Evolutionary conservation across 2,113 vertebrate genomes (phyloP).

Genomic region (Mobula birostris): DNA sequence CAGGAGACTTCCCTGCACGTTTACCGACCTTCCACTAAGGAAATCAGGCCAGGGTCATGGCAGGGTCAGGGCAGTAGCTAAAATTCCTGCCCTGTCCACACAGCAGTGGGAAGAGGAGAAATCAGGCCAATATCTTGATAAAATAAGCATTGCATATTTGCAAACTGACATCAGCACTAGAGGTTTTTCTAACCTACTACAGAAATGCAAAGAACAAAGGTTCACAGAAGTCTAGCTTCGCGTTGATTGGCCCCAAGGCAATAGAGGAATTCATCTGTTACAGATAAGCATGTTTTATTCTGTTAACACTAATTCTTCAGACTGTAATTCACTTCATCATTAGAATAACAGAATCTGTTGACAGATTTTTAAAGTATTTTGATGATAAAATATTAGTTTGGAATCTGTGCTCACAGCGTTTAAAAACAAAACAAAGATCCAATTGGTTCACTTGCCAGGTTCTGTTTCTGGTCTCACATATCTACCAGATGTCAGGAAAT

Average conservation of each 20-base stretch:
- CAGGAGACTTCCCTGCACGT: not conserved
- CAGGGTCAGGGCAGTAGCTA: not conserved
- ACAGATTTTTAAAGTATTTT: not conserved
- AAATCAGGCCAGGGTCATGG: not conserved
- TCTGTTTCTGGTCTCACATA: not conserved
- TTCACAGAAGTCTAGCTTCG: not conserved
- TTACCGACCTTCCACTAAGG: not conserved
- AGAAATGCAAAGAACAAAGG: not conserved
- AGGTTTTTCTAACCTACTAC: not conserved
- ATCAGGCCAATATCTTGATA: not conserved
- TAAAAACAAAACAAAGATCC: not conserved
- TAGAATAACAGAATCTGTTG: not conserved
- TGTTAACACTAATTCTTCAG: not conserved
- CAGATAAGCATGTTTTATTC: not conserved
- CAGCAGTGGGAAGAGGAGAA: not conserved
- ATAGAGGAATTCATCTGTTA: not conserved
- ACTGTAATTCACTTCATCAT: not conserved
- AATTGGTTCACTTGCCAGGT: not conserved
- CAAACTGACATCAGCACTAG: not conserved
- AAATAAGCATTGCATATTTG: not conserved
- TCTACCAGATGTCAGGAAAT: constrained; percentile 17
- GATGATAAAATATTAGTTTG: not conserved
- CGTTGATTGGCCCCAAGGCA: not conserved
- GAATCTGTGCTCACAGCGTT: not conserved
- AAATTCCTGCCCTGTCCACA: not conserved